Evolutionary conservation across 1,140 invertebrate genomes (phyloP), one percentile per base, ranked within the genome.

Genomic region (Atopsyche davidsoni): DNA sequence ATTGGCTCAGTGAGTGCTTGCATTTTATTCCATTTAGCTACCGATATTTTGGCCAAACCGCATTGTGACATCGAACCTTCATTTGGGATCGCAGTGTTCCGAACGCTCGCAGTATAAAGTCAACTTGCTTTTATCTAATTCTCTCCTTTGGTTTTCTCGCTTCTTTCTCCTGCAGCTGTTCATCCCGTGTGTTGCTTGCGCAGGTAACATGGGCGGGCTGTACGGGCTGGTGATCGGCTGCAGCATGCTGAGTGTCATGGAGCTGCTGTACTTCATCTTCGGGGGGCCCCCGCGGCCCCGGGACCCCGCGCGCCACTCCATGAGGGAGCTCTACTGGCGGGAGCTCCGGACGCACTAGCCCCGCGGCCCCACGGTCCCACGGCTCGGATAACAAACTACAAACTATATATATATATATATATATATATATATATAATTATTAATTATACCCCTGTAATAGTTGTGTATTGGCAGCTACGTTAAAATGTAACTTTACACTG

Each of bases 211-310:
- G 31, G 79, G 78, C n/a, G 78, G 78, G 4, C 73, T 79, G 1
- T 76, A 78, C 31, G 79, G 79, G 1, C 70, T 80, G 45, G 77
- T 79, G 24, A 72, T 79, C 10, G 79, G 79, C 16, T 80, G 79
- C 61, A 81, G 78, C 57, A 68, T 81, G 38, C 69, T 81, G 6
- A 79, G 73, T 14, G 59, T 78, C 1, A 61, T 78, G 2, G 78
- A 81, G 59, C 67, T 80, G 17, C 55, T 76, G 14, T 80, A 80
- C 48, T 80, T 79, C 54, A 67, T 71, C 45, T 63, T 71, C 0
- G 55, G 55, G 21, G 55, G 55, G 31, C 55, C 55, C 22, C 46
- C 41, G 32, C 35, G 9, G 9, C 36, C 14, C 22, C 24, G 16
- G 40, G 4, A 14, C 3, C 28, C 42, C n/a, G 6, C 38, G 13